These are phyloP conservation scores for Luffia ferchaultella DNA, from an alignment of 2,888 invertebrate genomes.

Conservation along the genomic window DNA sequence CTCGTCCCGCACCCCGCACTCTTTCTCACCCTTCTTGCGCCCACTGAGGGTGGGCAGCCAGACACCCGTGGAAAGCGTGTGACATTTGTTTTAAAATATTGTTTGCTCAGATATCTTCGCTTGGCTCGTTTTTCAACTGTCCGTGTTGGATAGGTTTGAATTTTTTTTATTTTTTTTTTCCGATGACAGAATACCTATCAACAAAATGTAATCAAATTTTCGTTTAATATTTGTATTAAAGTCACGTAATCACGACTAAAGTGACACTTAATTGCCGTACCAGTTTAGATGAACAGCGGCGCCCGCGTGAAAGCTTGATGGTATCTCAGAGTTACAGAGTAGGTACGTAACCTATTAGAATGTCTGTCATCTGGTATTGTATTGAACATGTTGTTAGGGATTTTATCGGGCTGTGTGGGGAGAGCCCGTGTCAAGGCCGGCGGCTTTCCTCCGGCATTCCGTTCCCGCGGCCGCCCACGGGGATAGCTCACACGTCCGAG, in stretches of 20 bases:
- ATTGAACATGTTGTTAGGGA: no score
- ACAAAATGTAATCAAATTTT: no score
- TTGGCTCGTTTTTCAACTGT: slow-evolving; percentile 49
- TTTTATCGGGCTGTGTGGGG: not conserved
- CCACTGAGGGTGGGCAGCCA: slow-evolving; percentile 17
- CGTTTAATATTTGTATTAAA: no score
- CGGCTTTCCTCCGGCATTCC: slow-evolving; percentile 63
- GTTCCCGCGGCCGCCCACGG: slow-evolving; percentile 51
- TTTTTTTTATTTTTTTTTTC: not conserved
- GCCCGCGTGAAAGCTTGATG: not conserved
- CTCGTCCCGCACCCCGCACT: slow-evolving; percentile 9
- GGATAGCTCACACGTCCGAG: slow-evolving; percentile 51
- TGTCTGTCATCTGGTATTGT: no score
- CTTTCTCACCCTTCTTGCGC: no score
- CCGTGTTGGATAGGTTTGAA: no score
- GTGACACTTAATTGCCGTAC: not conserved
- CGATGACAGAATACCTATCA: no score
- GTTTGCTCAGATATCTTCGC: slow-evolving; percentile 61
- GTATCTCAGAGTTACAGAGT: no score
- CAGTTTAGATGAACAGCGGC: not conserved
- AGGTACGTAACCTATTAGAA: no score
- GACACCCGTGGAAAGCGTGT: slow-evolving; percentile 62
- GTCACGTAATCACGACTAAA: no score
- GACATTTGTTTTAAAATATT: slow-evolving; percentile 67
- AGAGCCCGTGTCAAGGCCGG: slow-evolving; percentile 50